phyloP scores from a whole-genome alignment of 2,888 invertebrate species.

The Meloe dianella region DNA sequence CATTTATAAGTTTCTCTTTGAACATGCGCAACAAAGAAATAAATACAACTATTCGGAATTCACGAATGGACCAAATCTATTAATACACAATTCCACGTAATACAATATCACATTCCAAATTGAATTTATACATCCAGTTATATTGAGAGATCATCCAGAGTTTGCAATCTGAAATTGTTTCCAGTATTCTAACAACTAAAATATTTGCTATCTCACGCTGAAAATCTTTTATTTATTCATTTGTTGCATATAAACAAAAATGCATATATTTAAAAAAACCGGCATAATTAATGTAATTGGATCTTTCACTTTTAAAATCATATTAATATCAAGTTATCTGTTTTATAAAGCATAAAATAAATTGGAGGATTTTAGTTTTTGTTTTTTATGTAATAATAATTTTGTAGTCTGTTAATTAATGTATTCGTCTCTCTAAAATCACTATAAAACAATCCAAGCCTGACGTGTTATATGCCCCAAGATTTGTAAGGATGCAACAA shows the following conservation, averaged over 20 bases:
- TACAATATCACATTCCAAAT: too few species aligned
- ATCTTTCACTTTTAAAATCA: neutral
- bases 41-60: too few species aligned
- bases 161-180: neutral
- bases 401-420: slow-evolving; percentile 32
- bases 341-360: slow-evolving; percentile 22
- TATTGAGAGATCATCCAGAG: too few species aligned
- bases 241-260: neutral
- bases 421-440: slow-evolving; percentile 23
- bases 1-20: too few species aligned
- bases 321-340: neutral
- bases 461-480: slow-evolving; percentile 15
- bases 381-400: slow-evolving; percentile 31
- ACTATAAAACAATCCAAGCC: slow-evolving; percentile 27
- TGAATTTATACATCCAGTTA: too few species aligned
- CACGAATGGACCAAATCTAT: too few species aligned
- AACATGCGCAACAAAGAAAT: too few species aligned
- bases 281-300: neutral
- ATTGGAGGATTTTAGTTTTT: slow-evolving; percentile 15
- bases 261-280: neutral
- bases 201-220: neutral
- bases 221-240: neutral
- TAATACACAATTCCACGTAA: too few species aligned
- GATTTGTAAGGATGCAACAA: slow-evolving; percentile 18
- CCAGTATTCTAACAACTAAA: neutral